Evolutionary conservation across 2,797 vertebrate species (phyloP).

Genomic region (Pangasius mekongensis): DNA sequence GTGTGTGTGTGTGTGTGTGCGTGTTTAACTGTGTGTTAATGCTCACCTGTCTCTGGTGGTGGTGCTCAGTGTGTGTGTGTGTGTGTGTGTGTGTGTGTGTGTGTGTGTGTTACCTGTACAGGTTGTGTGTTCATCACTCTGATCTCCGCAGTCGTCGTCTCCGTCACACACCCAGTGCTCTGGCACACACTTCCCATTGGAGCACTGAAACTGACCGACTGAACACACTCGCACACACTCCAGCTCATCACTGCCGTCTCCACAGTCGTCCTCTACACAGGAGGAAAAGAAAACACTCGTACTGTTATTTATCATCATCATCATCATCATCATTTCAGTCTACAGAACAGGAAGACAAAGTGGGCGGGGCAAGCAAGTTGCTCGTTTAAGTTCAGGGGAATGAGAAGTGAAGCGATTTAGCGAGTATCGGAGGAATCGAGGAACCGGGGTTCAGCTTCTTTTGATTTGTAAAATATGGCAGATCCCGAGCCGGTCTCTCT

Average conservation of each 20-base stretch:
- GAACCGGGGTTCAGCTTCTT: not conserved
- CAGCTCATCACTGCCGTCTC: constrained; percentile 80
- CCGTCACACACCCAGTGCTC: constrained; percentile 83
- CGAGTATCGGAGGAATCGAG: not conserved
- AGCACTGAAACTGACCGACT: constrained; percentile 79
- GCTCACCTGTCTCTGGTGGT: not conserved
- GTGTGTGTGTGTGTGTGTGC: too few relatives aligned
- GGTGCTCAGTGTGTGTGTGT: not conserved
- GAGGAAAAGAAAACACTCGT: not conserved
- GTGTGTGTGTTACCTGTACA: constrained; percentile 73
- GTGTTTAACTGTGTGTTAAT: not conserved
- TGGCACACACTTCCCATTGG: constrained; percentile 80
- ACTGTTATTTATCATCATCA: not conserved
- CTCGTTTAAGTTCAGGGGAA: too few relatives aligned
- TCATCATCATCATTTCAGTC: too few relatives aligned
- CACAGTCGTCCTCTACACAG: constrained; percentile 82
- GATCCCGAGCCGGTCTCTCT: not conserved
- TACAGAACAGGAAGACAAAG: not conserved
- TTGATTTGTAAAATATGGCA: not conserved
- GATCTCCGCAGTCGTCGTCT: constrained; percentile 85
- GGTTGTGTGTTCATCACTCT: constrained; percentile 79
- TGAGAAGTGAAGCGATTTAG: not conserved
- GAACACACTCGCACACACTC: constrained; percentile 77
- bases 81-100: constrained; percentile 33
- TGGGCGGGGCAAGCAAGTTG: not conserved